phyloP scores from a whole-genome alignment of 2,888 invertebrate genomes.

The Margaritifera margaritifera region DNA sequence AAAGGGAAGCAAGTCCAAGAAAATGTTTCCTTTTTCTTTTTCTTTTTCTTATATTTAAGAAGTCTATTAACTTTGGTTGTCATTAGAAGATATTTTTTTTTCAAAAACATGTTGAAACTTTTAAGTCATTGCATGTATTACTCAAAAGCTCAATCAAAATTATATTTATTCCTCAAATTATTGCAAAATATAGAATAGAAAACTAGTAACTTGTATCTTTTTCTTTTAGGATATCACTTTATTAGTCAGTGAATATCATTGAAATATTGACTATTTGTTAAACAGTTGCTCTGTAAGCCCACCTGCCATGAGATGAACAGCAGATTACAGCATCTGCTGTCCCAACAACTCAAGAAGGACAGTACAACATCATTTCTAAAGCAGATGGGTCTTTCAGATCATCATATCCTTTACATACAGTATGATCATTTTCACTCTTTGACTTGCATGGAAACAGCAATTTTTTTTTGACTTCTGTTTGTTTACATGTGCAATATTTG shows the following conservation, averaged over 20 bases:
- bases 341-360: slow-evolving; percentile 20
- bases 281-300: slow-evolving; percentile 42
- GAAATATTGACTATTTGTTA: not conserved
- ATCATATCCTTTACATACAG: slow-evolving; percentile 39
- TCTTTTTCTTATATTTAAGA: no score
- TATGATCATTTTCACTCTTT: not conserved
- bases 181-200: no score
- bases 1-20: no score
- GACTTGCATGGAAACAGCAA: not conserved
- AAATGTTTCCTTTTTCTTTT: no score
- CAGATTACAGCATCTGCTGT: slow-evolving; percentile 23
- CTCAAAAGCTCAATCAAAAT: no score
- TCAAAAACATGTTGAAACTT: no score
- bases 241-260: not conserved
- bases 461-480: slow-evolving; percentile 1
- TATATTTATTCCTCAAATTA: no score
- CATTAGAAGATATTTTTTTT: no score
- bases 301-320: slow-evolving; percentile 19
- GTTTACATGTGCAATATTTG: not conserved
- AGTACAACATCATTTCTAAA: slow-evolving; percentile 18
- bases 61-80: no score
- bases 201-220: no score
- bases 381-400: slow-evolving; percentile 31
- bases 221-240: not conserved
- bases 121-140: no score